A percentile compares a stretch with the other conserved stretches of the same genome.
Evolutionary conservation across 2,113 vertebrate genomes (phyloP).

Genomic region (Chrysochloris asiatica): DNA sequence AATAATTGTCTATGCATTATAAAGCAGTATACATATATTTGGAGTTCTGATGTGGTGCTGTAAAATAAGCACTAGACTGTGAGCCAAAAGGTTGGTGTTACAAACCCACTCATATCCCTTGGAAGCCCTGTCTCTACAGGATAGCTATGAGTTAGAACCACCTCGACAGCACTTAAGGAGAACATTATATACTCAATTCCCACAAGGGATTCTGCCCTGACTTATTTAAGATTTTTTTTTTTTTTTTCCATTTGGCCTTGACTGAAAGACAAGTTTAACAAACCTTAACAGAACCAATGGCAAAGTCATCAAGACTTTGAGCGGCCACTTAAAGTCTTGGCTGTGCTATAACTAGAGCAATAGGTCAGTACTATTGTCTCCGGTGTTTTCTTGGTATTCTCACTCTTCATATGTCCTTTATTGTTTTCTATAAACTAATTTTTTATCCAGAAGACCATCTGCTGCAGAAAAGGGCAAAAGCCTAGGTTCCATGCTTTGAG

Average conservation of each 20-base stretch:
- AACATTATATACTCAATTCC: neutral
- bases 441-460: neutral
- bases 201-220: neutral
- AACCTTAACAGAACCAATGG: neutral
- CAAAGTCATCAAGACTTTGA: neutral
- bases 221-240: no score
- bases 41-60: no score
- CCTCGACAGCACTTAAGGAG: no score
- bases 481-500: no score
- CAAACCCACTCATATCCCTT: no score
- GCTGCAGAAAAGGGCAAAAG: neutral
- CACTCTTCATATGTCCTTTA: neutral
- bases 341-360: rapidly evolving
- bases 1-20: neutral
- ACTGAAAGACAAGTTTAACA: neutral
- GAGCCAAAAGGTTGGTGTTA: no score
- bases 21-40: neutral
- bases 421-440: neutral
- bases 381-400: neutral
- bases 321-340: neutral
- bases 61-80: no score
- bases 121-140: no score
- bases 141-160: no score
- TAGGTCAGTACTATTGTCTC: neutral
- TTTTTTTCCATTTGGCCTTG: neutral